Evolutionary conservation across 2,797 vertebrate genomes (phyloP).

Genomic region (Platyrinchus mystaceus): DNA sequence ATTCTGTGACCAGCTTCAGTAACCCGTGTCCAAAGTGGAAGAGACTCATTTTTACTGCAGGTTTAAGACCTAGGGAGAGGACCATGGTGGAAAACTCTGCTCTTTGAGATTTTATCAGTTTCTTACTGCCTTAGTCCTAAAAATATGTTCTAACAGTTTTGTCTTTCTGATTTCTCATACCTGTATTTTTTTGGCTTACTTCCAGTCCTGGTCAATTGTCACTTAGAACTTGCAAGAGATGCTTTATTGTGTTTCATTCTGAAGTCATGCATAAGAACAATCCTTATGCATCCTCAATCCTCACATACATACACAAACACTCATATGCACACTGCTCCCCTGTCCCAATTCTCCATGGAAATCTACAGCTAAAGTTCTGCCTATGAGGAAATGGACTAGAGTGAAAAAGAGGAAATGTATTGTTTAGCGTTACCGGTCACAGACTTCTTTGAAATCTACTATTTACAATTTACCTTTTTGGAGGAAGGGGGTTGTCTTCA

Average conservation of each 20-base stretch:
- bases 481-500: background rate
- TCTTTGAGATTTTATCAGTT: background rate
- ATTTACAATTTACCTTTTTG: background rate
- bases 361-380: background rate
- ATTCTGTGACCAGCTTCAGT: background rate
- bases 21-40: background rate
- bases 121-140: background rate
- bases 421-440: background rate
- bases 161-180: background rate
- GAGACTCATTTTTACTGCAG: background rate
- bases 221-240: background rate
- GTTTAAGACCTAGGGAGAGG: background rate
- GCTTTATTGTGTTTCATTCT: background rate
- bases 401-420: background rate
- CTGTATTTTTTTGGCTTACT: background rate
- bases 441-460: background rate
- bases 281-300: background rate
- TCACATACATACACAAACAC: no score
- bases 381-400: background rate
- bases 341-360: background rate
- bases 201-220: background rate
- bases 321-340: background rate
- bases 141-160: background rate
- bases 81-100: background rate
- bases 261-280: background rate